Percentiles rank a stretch among this genome's conserved stretches.
Conservation (phyloP, 92 coral and sea anemone genomes). For the Isaurus tuberculatus region DNA sequence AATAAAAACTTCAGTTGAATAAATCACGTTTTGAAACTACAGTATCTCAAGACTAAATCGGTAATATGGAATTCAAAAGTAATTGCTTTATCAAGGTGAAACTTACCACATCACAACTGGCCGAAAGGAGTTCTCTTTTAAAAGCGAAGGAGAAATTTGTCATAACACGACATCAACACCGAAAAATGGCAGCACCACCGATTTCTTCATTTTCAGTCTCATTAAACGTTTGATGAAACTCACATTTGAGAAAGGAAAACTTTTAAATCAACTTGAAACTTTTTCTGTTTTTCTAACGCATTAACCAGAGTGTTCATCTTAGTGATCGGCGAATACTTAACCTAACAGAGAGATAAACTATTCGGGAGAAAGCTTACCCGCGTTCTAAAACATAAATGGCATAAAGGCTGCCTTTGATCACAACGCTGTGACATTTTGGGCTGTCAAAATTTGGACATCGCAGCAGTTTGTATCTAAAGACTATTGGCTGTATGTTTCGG, state of each 20-base stretch:
- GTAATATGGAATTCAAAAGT: neutral
- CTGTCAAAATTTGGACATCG: constrained; percentile 44
- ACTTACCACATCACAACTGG: neutral
- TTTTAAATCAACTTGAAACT: neutral
- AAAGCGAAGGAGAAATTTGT: neutral
- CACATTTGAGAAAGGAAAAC: neutral
- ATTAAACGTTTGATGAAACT: neutral
- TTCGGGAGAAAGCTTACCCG: neutral
- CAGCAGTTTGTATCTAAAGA: constrained; percentile 37
- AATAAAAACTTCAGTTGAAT: too few relatives aligned
- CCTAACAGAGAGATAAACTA: neutral
- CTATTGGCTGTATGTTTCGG: constrained; percentile 29
- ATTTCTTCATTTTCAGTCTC: neutral
- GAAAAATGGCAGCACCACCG: neutral
- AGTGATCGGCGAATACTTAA: neutral
- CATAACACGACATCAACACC: neutral
- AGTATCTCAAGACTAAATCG: neutral
- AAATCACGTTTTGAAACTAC: too few relatives aligned
- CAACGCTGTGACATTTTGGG: constrained; percentile 14
- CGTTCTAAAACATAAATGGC: neutral
- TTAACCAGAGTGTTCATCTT: neutral
- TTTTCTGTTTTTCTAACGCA: neutral
- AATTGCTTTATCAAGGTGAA: neutral
- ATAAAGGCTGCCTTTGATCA: constrained; percentile 6
- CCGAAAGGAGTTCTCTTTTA: neutral